phyloP scores from a whole-genome alignment of 2,797 vertebrate species.

The Parauchenoglanis ngamensis region DNA sequence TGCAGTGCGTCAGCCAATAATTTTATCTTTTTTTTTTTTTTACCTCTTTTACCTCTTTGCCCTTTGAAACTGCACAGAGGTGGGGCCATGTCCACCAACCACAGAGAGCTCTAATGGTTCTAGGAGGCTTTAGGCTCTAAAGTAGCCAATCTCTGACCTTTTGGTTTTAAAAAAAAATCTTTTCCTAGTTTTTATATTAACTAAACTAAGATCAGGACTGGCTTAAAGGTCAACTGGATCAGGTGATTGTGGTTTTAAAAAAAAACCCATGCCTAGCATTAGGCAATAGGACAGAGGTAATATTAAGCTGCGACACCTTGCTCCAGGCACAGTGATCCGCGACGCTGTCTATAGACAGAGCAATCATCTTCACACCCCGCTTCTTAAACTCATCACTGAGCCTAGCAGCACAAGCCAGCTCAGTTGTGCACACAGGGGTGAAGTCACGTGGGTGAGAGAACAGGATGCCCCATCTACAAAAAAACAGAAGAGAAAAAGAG shows the following conservation, averaged over 20 bases:
- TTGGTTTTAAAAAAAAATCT: not conserved
- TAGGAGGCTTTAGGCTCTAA: not conserved
- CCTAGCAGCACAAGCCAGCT: conserved; percentile 85
- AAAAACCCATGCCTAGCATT: not conserved
- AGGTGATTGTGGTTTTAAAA: not conserved
- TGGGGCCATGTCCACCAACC: conserved; percentile 10
- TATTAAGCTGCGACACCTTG: conserved; percentile 75
- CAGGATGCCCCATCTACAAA: conserved; percentile 90
- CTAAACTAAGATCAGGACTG: not conserved
- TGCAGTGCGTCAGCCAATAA: not conserved
- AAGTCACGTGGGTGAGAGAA: conserved; percentile 96
- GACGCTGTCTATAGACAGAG: conserved; percentile 90
- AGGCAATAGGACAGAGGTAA: not conserved
- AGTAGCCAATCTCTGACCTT: not conserved
- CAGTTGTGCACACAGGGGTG: conserved; percentile 95
- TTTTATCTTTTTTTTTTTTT: not conserved
- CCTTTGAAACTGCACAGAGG: conserved; percentile 5
- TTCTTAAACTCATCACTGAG: conserved; percentile 85
- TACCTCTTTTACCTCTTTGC: not conserved
- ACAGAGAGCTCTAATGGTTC: not conserved
- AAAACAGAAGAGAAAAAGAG: not conserved
- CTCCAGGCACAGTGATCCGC: conserved; percentile 90
- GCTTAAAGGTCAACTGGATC: not conserved
- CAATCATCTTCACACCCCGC: conserved; percentile 91
- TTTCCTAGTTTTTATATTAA: not conserved